These are phyloP conservation scores for Phataginus tetradactyla DNA, from an alignment of 2,797 vertebrate species.

Conservation along the genomic window DNA sequence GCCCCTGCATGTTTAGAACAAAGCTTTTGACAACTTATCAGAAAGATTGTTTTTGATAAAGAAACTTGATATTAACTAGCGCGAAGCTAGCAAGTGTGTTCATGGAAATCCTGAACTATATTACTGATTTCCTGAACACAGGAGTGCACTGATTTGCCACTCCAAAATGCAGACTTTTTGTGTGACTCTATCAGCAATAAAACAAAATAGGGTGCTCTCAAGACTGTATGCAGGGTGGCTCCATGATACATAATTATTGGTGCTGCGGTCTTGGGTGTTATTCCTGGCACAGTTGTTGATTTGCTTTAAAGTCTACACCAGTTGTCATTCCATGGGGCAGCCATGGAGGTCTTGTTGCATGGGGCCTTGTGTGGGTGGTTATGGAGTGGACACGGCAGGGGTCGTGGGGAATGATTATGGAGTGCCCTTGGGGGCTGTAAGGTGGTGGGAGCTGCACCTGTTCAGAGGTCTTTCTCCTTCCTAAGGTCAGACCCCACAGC, in stretches of 20 bases:
- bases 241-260: background rate
- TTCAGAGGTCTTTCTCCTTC: background rate
- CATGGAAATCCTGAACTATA: no score
- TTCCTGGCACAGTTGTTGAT: background rate
- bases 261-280: background rate
- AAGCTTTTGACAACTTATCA: background rate
- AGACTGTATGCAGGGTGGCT: no score
- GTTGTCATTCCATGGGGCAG: background rate
- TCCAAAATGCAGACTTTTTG: background rate
- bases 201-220: background rate
- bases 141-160: no score
- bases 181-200: background rate
- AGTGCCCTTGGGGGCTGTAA: background rate
- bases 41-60: background rate
- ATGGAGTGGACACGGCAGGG: no score
- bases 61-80: background rate
- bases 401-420: background rate
- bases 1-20: background rate
- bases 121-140: background rate
- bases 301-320: background rate
- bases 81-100: background rate
- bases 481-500: accelerated
- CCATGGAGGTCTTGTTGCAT: no score
- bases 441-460: no score
- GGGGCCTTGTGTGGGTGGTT: no score